Conservation (phyloP, 2,797 vertebrate species). For the Bovichtus variegatus region DNA sequence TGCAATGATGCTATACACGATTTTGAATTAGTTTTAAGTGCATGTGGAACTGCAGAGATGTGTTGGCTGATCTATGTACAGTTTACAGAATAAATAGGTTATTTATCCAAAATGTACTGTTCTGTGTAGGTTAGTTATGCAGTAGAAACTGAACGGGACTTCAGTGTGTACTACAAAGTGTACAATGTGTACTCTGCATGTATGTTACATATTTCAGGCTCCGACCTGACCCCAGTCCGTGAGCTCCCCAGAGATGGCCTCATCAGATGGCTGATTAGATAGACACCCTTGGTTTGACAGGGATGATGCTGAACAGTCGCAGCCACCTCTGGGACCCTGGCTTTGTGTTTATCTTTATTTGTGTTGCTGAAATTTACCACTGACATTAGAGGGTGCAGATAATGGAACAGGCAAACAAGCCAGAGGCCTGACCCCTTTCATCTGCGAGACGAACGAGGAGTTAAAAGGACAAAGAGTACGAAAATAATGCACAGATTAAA, state of each 20-base stretch:
- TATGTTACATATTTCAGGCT: conserved; percentile 22
- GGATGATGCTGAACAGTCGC: conserved; percentile 82
- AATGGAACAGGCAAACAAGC: conserved; percentile 78
- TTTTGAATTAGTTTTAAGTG: neutral
- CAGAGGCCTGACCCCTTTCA: conserved; percentile 77
- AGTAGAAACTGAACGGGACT: conserved; percentile 4
- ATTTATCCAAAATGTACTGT: neutral
- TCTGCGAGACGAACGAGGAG: conserved; percentile 71
- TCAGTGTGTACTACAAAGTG: neutral
- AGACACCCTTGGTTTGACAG: conserved; percentile 78
- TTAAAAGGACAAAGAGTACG: conserved; percentile 74
- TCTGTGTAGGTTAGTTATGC: neutral
- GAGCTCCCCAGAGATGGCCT: conserved; percentile 69
- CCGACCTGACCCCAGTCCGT: conserved; percentile 47
- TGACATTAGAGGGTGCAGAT: conserved; percentile 80
- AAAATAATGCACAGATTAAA: conserved; percentile 82
- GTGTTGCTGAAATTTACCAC: conserved; percentile 79
- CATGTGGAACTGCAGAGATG: neutral
- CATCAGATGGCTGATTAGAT: conserved; percentile 84
- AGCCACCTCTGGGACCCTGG: conserved; percentile 70
- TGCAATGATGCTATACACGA: neutral
- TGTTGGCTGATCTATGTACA: neutral
- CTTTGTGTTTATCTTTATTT: conserved; percentile 81
- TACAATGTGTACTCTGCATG: neutral
- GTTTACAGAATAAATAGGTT: neutral